Conservation (phyloP, 2,797 vertebrate species). For the Knipowitschia caucasica region DNA sequence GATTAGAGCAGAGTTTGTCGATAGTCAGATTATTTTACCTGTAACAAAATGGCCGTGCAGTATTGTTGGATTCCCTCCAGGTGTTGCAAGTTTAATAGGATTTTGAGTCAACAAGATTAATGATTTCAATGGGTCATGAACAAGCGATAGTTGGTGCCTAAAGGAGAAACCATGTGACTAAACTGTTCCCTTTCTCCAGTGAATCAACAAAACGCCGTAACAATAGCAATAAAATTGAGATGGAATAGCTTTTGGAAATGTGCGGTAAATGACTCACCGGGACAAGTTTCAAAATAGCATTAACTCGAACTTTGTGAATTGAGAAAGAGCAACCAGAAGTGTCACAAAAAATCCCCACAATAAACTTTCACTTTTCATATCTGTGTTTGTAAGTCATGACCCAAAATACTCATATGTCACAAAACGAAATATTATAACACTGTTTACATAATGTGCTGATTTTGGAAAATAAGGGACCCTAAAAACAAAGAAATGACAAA, state of each 20-base stretch:
- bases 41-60: too few relatives aligned
- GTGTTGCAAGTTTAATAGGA: background rate
- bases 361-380: background rate
- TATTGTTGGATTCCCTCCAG: background rate
- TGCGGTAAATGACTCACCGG: background rate
- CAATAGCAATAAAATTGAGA: background rate
- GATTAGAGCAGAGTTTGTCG: too few relatives aligned
- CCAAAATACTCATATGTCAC: too few relatives aligned
- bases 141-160: background rate
- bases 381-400: background rate
- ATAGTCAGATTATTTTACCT: too few relatives aligned
- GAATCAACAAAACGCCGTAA: background rate
- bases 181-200: background rate
- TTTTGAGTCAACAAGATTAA: background rate
- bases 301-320: background rate
- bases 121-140: too few relatives aligned
- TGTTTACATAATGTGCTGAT: too few relatives aligned
- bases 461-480: too few relatives aligned
- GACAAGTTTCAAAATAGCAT: background rate
- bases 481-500: too few relatives aligned
- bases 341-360: background rate
- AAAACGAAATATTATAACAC: too few relatives aligned
- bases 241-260: background rate
- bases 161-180: background rate
- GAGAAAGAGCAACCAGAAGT: background rate